Conservation (phyloP, 2,888 invertebrate species). For the Epinotia bilunana region DNA sequence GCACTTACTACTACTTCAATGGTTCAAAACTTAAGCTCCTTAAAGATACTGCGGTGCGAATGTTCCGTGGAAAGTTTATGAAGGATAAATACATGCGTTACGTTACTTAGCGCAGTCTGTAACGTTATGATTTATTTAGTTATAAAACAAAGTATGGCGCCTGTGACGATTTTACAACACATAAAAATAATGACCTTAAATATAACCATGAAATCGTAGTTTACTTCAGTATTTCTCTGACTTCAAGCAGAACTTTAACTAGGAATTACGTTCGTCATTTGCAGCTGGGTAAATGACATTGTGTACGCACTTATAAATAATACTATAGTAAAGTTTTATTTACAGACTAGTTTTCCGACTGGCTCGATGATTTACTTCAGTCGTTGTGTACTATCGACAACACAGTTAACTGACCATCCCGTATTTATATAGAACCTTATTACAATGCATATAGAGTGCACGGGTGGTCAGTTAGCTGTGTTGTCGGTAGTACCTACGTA, state of each 20-base stretch:
- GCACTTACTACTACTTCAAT: neutral
- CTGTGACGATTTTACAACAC: neutral
- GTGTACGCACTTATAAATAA: neutral
- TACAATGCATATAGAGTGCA: too few species aligned
- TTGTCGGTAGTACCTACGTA: too few species aligned
- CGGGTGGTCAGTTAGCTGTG: too few species aligned
- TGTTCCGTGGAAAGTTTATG: neutral
- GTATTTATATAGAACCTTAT: too few species aligned
- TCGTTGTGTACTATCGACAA: too few species aligned
- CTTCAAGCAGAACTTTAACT: neutral
- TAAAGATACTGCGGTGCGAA: neutral
- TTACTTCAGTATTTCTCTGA: neutral
- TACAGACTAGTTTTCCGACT: neutral
- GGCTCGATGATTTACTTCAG: neutral
- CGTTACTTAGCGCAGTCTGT: neutral
- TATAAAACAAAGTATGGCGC: conserved; percentile 9
- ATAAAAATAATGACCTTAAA: conserved; percentile 8
- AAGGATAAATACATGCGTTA: neutral
- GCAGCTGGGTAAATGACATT: neutral
- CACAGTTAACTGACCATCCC: too few species aligned
- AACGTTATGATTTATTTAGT: neutral
- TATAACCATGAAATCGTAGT: neutral
- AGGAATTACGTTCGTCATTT: neutral
- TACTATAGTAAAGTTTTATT: neutral
- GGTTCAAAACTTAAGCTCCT: neutral